Evolutionary conservation across 30 jellyfish, hydroid and myxozoan genomes (phyloP).

Genomic region (Aurelia coerulea): DNA sequence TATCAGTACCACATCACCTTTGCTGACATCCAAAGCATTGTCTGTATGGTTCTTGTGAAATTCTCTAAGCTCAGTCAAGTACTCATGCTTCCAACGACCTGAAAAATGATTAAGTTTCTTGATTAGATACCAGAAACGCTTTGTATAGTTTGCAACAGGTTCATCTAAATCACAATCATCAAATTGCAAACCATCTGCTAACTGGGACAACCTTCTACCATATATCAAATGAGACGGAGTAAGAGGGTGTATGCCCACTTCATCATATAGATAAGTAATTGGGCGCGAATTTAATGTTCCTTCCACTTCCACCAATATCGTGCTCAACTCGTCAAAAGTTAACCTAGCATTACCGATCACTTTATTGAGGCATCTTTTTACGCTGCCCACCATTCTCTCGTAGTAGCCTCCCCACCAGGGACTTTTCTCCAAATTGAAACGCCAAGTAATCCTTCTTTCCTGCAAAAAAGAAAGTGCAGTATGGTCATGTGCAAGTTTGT

Average conservation of each 20-base stretch:
- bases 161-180: neutral
- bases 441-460: constrained; percentile 13
- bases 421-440: constrained; percentile 9
- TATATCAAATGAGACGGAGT: constrained; percentile 44
- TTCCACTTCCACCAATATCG: constrained; percentile 26
- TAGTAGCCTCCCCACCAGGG: constrained; percentile 56
- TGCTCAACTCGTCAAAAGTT: constrained; percentile 17
- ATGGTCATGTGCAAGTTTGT: neutral
- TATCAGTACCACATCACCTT: too few relatives aligned
- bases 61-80: constrained; percentile 16
- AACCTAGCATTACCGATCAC: constrained; percentile 32
- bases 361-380: neutral
- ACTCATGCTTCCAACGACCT: constrained; percentile 27
- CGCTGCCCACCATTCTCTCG: constrained; percentile 27
- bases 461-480: neutral
- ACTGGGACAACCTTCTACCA: constrained; percentile 40
- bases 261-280: constrained; percentile 37
- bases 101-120: constrained; percentile 12
- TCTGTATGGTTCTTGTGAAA: constrained; percentile 6
- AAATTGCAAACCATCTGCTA: constrained; percentile 7
- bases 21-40: neutral
- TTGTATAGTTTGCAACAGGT: neutral
- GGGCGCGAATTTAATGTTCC: constrained; percentile 26
- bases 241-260: constrained; percentile 2
- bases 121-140: constrained; percentile 1